Base-by-base conservation (phyloP, 2,113 vertebrate species). In the Hippocampus barbouri region DNA sequence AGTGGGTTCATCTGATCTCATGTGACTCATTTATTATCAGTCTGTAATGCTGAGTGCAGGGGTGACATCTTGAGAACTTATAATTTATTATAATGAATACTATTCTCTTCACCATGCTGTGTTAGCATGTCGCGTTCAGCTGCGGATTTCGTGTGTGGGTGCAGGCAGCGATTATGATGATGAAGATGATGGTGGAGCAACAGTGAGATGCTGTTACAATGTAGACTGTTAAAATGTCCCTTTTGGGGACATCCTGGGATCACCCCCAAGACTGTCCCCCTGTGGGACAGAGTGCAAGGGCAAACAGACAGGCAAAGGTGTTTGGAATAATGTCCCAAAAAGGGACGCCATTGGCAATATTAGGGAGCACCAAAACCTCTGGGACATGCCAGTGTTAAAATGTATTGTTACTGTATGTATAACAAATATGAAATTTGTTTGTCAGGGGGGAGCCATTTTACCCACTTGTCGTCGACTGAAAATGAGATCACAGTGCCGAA, bases 131-230 rank as follows among this genome's bases (percentile, higher is more conserved):
- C 70, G 70, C 38, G 38, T 7, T 85, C 64, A 86, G 76, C 75
- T 82, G 82, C 73, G 73, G 70, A 49, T 34, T 72, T 71, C 68
- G 67, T 60, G 69, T 51, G 75, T 85, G 85, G 80, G 80, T 76
- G 71, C 27, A 72, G 56, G 68, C 70, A 75, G 71, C 68, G 76
- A 77, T 83, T 79, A 84, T 87, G 83, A 75, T 87, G 76, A 84
- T 85, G 73, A 43, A 41, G 62, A 66, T 72, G 62, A 66, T 72
- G 77, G 71, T 83, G 85, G 75, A 79, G 78, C 69, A 51, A 74
- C 78, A 74, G 63, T 18, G n/a, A 66, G 41, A 18, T 66, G 25
- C 64, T 25, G 70, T 34, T 67, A 59, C 57, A 60, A 66, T 70
- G 71, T 72, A 72, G 75, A 74, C 83, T 76, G 59, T 77, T 23